phyloP scores from a whole-genome alignment of 2,888 invertebrate species.

The Nebria brevicollis region DNA sequence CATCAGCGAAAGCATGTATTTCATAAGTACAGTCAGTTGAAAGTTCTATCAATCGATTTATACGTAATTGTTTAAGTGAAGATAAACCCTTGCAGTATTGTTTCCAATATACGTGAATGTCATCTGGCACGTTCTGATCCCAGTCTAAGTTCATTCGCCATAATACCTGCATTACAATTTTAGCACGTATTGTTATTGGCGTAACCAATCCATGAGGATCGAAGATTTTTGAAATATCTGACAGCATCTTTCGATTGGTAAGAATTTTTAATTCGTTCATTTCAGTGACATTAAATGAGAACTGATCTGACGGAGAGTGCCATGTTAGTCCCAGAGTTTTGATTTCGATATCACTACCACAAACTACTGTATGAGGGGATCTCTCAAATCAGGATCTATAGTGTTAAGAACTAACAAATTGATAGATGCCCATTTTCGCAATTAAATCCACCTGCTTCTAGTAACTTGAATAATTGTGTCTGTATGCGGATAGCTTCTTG shows the following conservation, averaged over 20 bases:
- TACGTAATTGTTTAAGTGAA: no score
- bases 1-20: no score
- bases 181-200: slow-evolving; percentile 49
- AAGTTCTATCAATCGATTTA: no score
- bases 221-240: slow-evolving; percentile 49
- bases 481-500: no score
- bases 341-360: neutral
- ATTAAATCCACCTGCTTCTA: slow-evolving; percentile 40
- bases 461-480: slow-evolving; percentile 34
- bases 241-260: slow-evolving; percentile 48
- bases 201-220: slow-evolving; percentile 50
- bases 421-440: slow-evolving; percentile 48
- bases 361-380: neutral
- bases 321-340: slow-evolving; percentile 34
- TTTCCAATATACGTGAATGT: no score
- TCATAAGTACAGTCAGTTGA: no score
- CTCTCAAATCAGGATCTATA: neutral
- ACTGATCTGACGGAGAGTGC: slow-evolving; percentile 21
- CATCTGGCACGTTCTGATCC: no score
- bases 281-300: slow-evolving; percentile 30
- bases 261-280: slow-evolving; percentile 22
- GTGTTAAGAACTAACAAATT: neutral
- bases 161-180: slow-evolving; percentile 50
- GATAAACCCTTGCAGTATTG: no score
- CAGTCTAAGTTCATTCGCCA: slow-evolving; percentile 49